Base-by-base conservation (phyloP, 2,888 invertebrate species). In the Orthonychiurus folsomi region DNA sequence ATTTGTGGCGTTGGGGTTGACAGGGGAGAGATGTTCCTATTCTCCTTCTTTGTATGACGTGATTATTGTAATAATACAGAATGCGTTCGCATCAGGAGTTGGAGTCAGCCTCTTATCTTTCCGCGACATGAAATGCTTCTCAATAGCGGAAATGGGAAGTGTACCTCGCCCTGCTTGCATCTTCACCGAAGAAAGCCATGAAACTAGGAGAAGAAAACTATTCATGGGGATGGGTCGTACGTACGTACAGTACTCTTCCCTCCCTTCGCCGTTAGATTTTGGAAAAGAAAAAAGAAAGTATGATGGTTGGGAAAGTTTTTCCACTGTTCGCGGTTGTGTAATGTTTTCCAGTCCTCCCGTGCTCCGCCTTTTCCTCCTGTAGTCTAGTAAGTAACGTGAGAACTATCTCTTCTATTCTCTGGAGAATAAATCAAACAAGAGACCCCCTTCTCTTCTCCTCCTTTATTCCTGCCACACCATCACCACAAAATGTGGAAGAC, bases 11-110 rank as follows among this genome's bases (percentile, higher is more conserved):
- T n/a, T n/a, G 63, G 50, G 59, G 61, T 55, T 66, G 66, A 66
- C 66, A 66, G 59, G 63, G 56, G 60, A 63, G 62, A 63, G 66
- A 63, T 63, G 65, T 62, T 67, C 59, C 61, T 52, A 59, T 66
- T 63, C 66, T 63, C 63, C 61, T 55, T 63, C 63, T 65, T 67
- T 65, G 65, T 63, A 59, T 64, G 64, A 65, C 67, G 65, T 67
- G 65, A 67, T 67, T 67, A 67, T 67, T 65, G 65, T 67, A 67
- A 65, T 65, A 60, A 65, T 53, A 53, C 57, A 50, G 52, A 28
- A 25, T 26, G 52, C 37, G 28, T 28, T 26, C 21, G 37, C 24
- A 20, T 2, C 47, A n/a, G 47, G 18, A 57, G 47, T 37, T 28
- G 37, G 27, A 59, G 61, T 57, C 54, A 53, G 18, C 24, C 56